Base-by-base conservation (phyloP, 2,888 invertebrate genomes). In the Cryptus viduatorius region DNA sequence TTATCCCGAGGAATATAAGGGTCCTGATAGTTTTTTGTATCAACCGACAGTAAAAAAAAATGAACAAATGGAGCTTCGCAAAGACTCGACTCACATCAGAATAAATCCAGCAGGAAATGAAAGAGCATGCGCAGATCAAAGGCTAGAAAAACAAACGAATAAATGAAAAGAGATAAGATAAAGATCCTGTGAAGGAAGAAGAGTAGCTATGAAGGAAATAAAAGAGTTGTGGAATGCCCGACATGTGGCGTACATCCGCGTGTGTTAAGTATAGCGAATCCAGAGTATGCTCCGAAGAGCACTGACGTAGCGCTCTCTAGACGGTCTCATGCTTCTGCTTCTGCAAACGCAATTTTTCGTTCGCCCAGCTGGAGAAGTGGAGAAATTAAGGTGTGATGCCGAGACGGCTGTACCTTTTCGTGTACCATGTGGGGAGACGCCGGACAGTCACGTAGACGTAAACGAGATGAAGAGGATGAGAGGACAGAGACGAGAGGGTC, bases 181-280 rank as follows among this genome's bases (percentile, higher is more conserved):
- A 88, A 7, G 89, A 89, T 82, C 84, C 80, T 72, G 69, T 69
- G 81, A 68, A 79, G 76, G 37, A 37, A 14, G 59, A 65, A 73
- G 76, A 44, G 71, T 69, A 59, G 7, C 29, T 69, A 72, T 19
- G 42, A 69, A 56, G 44, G 72, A 75, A 72, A 82, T 71, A 59
- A 71, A 79, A 82, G 68, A 79, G 29, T 19, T 65, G 83, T 79
- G 89, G 91, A 91, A 91, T 91, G 92, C 88, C 87, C 88, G 90
- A 92, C 92, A 93, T 91, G 91, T 92, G 93, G 89, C 88, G 89
- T 87, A 89, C 92, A 92, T 92, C 90, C 92, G 91, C 86, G 86
- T 88, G 86, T 46, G 64, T 53, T 37, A 61, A 56, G 46, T 48
- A 59, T 65, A 61, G 42, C 56, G 76, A 76, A 31, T n/a, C 61